Percentiles rank a stretch among this genome's conserved stretches.
phyloP scores from a whole-genome alignment of 2,888 invertebrate genomes.

The Polymixis flavicincta region DNA sequence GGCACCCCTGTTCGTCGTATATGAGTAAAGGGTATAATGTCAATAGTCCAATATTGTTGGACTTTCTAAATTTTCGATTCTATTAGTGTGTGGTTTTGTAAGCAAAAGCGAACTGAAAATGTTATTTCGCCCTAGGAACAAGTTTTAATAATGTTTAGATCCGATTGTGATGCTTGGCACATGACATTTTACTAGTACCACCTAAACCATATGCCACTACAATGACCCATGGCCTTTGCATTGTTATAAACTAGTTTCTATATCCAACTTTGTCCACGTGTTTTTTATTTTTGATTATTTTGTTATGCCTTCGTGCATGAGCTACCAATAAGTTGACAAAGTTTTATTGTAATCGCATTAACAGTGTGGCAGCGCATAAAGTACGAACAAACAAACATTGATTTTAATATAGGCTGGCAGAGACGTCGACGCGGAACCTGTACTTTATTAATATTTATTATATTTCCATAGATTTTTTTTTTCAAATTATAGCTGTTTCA shows the following conservation, averaged over 20 bases:
- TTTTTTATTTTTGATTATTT: too few relatives aligned
- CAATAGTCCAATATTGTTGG: neutral
- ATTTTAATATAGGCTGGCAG: neutral
- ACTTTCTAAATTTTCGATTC: neutral
- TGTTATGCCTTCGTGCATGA: too few relatives aligned
- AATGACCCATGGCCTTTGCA: neutral
- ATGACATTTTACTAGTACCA: neutral
- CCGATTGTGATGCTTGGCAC: neutral
- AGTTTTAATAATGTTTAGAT: neutral
- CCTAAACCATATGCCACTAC: neutral
- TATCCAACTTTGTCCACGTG: too few relatives aligned
- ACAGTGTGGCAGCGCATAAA: neutral
- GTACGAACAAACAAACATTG: neutral
- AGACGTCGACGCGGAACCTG: too few relatives aligned
- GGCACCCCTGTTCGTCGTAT: neutral
- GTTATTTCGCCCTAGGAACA: neutral
- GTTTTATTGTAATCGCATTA: too few relatives aligned
- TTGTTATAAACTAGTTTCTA: neutral
- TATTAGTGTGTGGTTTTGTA: neutral
- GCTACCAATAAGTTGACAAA: too few relatives aligned
- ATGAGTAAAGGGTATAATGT: constrained; percentile 5
- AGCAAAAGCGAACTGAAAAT: neutral
- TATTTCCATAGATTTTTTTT: too few relatives aligned
- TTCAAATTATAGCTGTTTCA: too few relatives aligned
- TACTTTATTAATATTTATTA: too few relatives aligned